Base-by-base conservation (phyloP, 2,797 vertebrate species). In the Chaenodraco wilsoni region DNA sequence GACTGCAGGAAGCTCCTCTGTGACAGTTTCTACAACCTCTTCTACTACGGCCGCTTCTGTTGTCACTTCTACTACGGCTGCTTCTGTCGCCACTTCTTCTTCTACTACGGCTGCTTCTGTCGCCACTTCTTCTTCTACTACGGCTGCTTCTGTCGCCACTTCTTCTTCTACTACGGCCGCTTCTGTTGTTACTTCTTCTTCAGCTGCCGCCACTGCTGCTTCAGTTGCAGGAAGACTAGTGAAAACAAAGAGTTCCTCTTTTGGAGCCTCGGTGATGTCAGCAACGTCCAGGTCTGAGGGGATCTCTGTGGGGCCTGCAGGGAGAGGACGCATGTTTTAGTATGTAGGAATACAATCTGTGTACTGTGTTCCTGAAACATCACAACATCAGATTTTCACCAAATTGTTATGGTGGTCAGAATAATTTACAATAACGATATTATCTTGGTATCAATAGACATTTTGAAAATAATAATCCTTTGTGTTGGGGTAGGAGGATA, bases 281-380 rank as follows among this genome's bases (percentile, higher is more conserved):
- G 0, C 0, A 3, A 0, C 1, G 1, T 3, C 3, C 3, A 0
- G 0, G 0, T 17, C 13, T 65, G 55, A 7, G 6, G 91, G 79
- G 49, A 66, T 0, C 21, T 0, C 52, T 45, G 93, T 86, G 55
- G 92, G 93, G 72, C 88, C 94, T 95, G 69, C 10, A 58, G 65
- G 72, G 44, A 76, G 9, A 69, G 46, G 31, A 73, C 17, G 67
- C 19, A 46, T 27, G 31, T 4, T 27, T 41, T 63, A 16, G 70
- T 33, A 74, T 48, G 8, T 12, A 52, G 51, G 37, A 66, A 46
- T 48, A 55, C 27, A 44, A 23, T 33, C 23, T 37, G 16, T 40
- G 13, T 2, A 5, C 33, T 3, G 0, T 15, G 45, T 16, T 50
- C 48, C 10, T 51, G 46, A n/a, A 48, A 33, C 1, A 9, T 37